Conservation (phyloP, 2,113 vertebrate genomes). For the Collichthys lucidus region DNA sequence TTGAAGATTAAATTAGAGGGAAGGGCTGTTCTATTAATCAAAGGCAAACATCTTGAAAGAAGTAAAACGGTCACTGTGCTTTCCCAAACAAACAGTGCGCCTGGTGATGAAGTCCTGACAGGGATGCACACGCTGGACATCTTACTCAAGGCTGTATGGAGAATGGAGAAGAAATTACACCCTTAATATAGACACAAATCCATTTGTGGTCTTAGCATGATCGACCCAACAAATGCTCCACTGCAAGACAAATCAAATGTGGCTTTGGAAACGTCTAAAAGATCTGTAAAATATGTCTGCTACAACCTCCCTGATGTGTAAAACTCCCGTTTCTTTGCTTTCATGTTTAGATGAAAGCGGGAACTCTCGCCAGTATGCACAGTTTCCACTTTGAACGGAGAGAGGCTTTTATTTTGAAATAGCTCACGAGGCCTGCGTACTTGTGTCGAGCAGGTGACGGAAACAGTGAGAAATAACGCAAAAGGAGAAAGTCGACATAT, state of each 20-base stretch:
- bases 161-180: slow-evolving; percentile 65
- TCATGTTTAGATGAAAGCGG: slow-evolving; percentile 64
- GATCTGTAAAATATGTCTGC: slow-evolving; percentile 57
- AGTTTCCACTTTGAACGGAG: slow-evolving; percentile 16
- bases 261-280: slow-evolving; percentile 65
- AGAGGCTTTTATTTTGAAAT: slow-evolving; percentile 44
- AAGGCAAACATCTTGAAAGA: slow-evolving; percentile 31
- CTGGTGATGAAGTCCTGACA: slow-evolving; percentile 28
- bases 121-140: slow-evolving; percentile 25
- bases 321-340: slow-evolving; percentile 46
- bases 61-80: not conserved
- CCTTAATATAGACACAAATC: slow-evolving; percentile 55
- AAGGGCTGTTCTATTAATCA: slow-evolving; percentile 31
- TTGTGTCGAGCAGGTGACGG: slow-evolving; percentile 16
- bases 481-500: not conserved
- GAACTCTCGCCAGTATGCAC: slow-evolving; percentile 4
- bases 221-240: slow-evolving; percentile 62
- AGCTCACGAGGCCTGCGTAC: slow-evolving; percentile 3
- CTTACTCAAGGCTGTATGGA: slow-evolving; percentile 12
- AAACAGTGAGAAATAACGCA: not conserved
- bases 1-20: slow-evolving; percentile 37
- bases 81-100: slow-evolving; percentile 45
- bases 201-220: slow-evolving; percentile 56
- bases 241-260: slow-evolving; percentile 47
- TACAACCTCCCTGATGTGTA: slow-evolving; percentile 44